Base-by-base conservation (phyloP, 2,797 vertebrate species). In the Anableps anableps region DNA sequence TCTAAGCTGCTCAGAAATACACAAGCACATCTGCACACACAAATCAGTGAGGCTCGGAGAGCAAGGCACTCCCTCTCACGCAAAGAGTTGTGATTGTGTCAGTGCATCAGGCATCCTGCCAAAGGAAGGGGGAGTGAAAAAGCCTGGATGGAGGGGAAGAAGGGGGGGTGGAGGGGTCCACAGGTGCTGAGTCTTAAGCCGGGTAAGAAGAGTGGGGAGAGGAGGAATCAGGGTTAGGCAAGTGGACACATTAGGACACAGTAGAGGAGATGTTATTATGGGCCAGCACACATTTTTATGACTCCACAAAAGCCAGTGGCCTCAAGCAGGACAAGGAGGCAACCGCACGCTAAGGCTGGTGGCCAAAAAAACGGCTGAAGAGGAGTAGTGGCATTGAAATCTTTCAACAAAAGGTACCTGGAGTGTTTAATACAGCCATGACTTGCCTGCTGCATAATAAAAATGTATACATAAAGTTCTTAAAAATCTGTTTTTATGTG, bases 61-160 rank as follows among this genome's bases (percentile, higher is more conserved):
- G 81, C 60, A 41, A 87, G 84, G 85, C 84, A 58, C 84, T 91
- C 81, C 83, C 89, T 93, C 91, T 94, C 94, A 95, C 83, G 89
- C 90, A 86, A 95, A 87, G 85, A 85, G 86, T 85, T 14, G 79
- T 80, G 90, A 89, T 93, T 91, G 91, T 93, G 93, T 94, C 93
- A 86, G 88, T 29, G 89, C 86, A 85, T 81, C 19, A 50, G 94
- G 93, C 92, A 16, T 71, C 75, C 77, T 80, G 93, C 95, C 95
- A 95, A 89, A 81, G 60, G 36, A 34, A 48, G 73, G 66, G 51
- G 84, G 86, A 81, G 83, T 76, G 78, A 80, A 88, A 83, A 83
- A 80, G 78, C 81, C 85, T 78, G 72, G 83, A 77, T 62, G 79
- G 86, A 75, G 83, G 79, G 90, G 87, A 75, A 80, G 83, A 47